Evolutionary conservation across 2,113 vertebrate species (phyloP).

Genomic region (Dasypus novemcinctus): DNA sequence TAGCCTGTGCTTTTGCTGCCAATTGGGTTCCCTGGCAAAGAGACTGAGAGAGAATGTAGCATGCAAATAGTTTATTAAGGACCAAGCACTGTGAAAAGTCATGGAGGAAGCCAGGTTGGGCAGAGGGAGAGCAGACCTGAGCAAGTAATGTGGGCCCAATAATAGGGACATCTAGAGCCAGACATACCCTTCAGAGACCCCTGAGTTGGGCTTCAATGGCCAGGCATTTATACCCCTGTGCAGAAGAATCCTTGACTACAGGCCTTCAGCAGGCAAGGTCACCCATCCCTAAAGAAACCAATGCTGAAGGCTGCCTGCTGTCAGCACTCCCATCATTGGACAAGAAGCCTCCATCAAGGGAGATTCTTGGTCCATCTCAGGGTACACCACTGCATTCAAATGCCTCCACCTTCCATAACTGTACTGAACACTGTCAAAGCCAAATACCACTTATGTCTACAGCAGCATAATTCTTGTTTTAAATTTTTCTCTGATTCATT

Average conservation of each 20-base stretch:
- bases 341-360: rapidly evolving
- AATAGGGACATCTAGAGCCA: not conserved
- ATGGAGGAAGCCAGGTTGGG: not conserved
- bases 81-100: not conserved
- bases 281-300: not conserved
- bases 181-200: not conserved
- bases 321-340: not conserved
- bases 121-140: rapidly evolving
- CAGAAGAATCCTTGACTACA: too few species aligned
- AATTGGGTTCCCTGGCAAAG: not conserved
- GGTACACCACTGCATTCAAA: not conserved
- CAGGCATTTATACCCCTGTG: not conserved
- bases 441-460: not conserved
- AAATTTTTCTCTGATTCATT: not conserved
- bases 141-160: not conserved
- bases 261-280: not conserved
- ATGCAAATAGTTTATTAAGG: not conserved
- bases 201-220: not conserved
- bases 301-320: rapidly evolving
- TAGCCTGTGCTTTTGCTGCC: not conserved
- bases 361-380: rapidly evolving
- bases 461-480: not conserved
- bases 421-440: not conserved
- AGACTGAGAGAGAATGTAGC: not conserved
- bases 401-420: not conserved